Evolutionary conservation across 2,113 vertebrate genomes (phyloP).

Genomic region (Salvelinus fontinalis): DNA sequence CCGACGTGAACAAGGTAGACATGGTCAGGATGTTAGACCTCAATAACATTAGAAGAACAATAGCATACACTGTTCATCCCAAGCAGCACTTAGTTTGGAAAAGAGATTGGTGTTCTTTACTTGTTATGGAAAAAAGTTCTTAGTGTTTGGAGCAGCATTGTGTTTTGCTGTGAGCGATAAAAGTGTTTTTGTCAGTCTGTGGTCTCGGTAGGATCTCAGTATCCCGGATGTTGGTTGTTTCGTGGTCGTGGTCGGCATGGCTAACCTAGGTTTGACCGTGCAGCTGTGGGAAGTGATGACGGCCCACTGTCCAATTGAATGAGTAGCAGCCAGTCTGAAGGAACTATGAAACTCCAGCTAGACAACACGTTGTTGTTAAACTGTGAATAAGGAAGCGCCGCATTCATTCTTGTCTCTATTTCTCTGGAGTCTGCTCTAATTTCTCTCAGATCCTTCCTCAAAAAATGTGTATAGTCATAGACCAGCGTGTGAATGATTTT

Average conservation of each 20-base stretch:
- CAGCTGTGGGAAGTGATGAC: slow-evolving; percentile 42
- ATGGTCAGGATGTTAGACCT: slow-evolving; percentile 6
- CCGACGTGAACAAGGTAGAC: slow-evolving; percentile 31
- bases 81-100: slow-evolving; percentile 23
- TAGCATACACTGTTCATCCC: slow-evolving; percentile 30
- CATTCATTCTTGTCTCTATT: slow-evolving; percentile 29
- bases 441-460: too few relatives aligned
- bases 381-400: slow-evolving; percentile 41
- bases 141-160: slow-evolving; percentile 25
- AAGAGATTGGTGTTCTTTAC: slow-evolving; percentile 16
- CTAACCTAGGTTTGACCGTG: slow-evolving; percentile 25
- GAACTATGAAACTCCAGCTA: slow-evolving; percentile 11
- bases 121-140: slow-evolving; percentile 29
- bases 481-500: too few relatives aligned
- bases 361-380: slow-evolving; percentile 19
- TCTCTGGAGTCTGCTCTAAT: slow-evolving; percentile 17
- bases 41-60: slow-evolving; percentile 46
- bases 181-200: slow-evolving; percentile 48
- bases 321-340: slow-evolving; percentile 34
- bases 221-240: slow-evolving; percentile 42
- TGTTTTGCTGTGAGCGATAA: slow-evolving; percentile 43
- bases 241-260: slow-evolving; percentile 37
- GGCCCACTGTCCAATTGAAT: slow-evolving; percentile 41
- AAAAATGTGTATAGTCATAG: too few relatives aligned
- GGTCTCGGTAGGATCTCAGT: slow-evolving; percentile 48